Evolutionary conservation across 1,140 invertebrate genomes (phyloP).

Genomic region (Thalassaphorura encarpata): DNA sequence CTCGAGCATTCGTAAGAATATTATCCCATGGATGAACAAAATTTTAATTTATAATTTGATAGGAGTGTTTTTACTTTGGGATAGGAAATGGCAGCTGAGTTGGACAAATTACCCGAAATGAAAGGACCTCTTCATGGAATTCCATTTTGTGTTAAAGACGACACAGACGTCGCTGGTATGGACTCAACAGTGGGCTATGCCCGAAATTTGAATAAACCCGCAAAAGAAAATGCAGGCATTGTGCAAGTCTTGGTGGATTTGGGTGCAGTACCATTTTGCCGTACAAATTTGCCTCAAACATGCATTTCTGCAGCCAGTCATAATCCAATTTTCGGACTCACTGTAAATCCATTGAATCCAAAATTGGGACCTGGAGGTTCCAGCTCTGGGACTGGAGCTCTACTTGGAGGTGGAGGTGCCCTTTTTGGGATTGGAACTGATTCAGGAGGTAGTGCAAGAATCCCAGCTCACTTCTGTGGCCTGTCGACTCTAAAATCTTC

Average conservation of each 20-base stretch:
- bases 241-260: slow-evolving; percentile 34
- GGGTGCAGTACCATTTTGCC: no score
- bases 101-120: slow-evolving; percentile 32
- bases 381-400: slow-evolving; percentile 34
- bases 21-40: no score
- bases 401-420: slow-evolving; percentile 39
- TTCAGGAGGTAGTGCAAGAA: slow-evolving; percentile 49
- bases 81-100: slow-evolving; percentile 33
- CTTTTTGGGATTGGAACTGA: slow-evolving; percentile 35
- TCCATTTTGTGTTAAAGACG: slow-evolving; percentile 38
- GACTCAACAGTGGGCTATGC: slow-evolving; percentile 40
- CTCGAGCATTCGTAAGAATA: no score
- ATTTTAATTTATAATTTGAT: no score
- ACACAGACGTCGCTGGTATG: slow-evolving; percentile 37
- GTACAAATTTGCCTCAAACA: no score
- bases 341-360: slow-evolving; percentile 37
- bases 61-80: slow-evolving; percentile 2
- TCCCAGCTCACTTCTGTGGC: slow-evolving; percentile 50
- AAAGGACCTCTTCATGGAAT: slow-evolving; percentile 36
- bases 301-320: slow-evolving; percentile 24
- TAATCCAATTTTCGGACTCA: slow-evolving; percentile 43
- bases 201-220: slow-evolving; percentile 36
- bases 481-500: slow-evolving; percentile 46
- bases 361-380: slow-evolving; percentile 38
- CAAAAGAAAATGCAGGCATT: slow-evolving; percentile 33